A percentile compares a stretch with the other conserved stretches of the same genome.
Conservation (phyloP, 2,113 vertebrate species). For the Corythornis vintsioides region DNA sequence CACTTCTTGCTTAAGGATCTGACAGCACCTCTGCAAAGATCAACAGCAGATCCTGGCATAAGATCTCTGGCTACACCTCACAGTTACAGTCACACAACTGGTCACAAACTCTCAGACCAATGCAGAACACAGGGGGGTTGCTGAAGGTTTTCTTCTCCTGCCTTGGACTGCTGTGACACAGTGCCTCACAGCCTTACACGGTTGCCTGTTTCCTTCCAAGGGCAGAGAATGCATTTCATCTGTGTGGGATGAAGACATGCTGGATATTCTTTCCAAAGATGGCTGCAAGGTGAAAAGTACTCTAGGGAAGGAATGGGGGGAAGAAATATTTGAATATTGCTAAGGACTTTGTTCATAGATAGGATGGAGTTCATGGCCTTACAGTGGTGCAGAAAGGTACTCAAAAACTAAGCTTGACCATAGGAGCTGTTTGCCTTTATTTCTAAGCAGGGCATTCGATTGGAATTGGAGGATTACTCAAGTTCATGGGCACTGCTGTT, state of each 20-base stretch:
- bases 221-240: not conserved
- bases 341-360: not conserved
- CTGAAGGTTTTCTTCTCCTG: not conserved
- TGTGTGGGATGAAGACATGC: slow-evolving; percentile 20
- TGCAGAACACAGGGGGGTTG: not conserved
- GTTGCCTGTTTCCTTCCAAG: not conserved
- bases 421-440: not conserved
- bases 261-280: slow-evolving; percentile 3
- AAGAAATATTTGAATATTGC: not conserved
- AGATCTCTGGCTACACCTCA: not conserved
- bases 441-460: not conserved
- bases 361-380: not conserved
- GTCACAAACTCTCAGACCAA: not conserved
- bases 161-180: not conserved
- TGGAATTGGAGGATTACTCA: not conserved
- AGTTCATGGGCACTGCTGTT: not conserved
- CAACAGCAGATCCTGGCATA: not conserved
- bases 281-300: not conserved
- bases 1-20: not conserved
- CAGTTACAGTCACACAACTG: not conserved
- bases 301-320: not conserved
- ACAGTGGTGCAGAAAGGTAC: not conserved
- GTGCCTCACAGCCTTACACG: not conserved
- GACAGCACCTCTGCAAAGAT: not conserved
- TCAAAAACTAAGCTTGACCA: not conserved